These are phyloP conservation scores for Clostera curtula DNA, from an alignment of 2,888 invertebrate genomes.

Conservation along the genomic window DNA sequence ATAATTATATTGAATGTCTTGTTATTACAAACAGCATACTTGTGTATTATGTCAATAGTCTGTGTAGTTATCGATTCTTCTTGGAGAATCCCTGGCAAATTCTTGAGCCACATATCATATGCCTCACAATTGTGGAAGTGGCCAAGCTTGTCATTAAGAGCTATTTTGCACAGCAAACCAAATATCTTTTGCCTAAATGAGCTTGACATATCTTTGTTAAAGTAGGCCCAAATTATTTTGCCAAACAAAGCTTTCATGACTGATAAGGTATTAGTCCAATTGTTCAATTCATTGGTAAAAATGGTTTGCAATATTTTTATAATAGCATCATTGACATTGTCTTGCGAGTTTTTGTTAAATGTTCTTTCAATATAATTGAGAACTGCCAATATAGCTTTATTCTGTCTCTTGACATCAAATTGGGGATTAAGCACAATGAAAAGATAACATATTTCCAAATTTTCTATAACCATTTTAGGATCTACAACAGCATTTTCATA, in stretches of 20 bases:
- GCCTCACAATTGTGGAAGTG: slow-evolving; percentile 49
- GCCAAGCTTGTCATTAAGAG: slow-evolving; percentile 49
- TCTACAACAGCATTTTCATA: slow-evolving; percentile 51
- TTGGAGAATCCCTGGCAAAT: slow-evolving; percentile 73
- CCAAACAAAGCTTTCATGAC: slow-evolving; percentile 48
- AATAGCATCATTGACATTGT: slow-evolving; percentile 34
- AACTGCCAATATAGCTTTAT: slow-evolving; percentile 47
- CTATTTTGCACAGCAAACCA: slow-evolving; percentile 56
- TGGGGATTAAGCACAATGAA: slow-evolving; percentile 64
- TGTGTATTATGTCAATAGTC: slow-evolving; percentile 72
- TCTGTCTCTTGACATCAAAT: slow-evolving; percentile 47
- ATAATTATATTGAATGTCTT: slow-evolving; percentile 63
- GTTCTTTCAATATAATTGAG: slow-evolving; percentile 69
- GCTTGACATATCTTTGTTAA: slow-evolving; percentile 35
- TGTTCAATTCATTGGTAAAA: slow-evolving; percentile 46
- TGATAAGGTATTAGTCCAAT: slow-evolving; percentile 47
- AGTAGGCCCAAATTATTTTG: slow-evolving; percentile 55
- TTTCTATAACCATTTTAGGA: slow-evolving; percentile 46
- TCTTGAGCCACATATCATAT: slow-evolving; percentile 69
- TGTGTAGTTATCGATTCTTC: slow-evolving; percentile 59
- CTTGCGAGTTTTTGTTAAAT: slow-evolving; percentile 39
- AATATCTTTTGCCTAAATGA: slow-evolving; percentile 54
- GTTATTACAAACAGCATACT: slow-evolving; percentile 74
- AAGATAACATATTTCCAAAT: slow-evolving; percentile 55
- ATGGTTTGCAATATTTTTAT: slow-evolving; percentile 48